Percentiles rank a stretch among this genome's conserved stretches.
phyloP scores from a whole-genome alignment of 2,113 vertebrate species.

The Nothocercus julius region DNA sequence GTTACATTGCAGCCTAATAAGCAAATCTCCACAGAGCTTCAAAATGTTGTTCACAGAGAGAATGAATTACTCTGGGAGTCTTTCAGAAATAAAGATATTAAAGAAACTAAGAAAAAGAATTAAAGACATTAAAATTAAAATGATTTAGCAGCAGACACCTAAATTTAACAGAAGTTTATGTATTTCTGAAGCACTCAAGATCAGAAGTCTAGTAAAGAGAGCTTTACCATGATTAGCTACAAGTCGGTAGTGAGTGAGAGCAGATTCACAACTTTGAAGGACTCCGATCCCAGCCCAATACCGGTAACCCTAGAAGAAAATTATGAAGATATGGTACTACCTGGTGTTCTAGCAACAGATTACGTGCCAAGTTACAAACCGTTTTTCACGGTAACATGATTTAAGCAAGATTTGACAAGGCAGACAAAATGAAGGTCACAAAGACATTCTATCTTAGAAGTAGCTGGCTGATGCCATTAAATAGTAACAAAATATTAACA shows the following conservation, averaged over 20 bases:
- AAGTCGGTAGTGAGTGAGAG: constrained; percentile 93
- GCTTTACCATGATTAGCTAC: constrained; percentile 93
- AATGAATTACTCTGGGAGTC: background rate
- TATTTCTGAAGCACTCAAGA: background rate
- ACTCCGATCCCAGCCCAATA: constrained; percentile 98
- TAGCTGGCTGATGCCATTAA: background rate
- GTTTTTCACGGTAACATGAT: background rate
- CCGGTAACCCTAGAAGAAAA: constrained; percentile 88
- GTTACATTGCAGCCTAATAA: background rate
- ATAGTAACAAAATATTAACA: background rate
- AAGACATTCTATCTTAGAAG: background rate
- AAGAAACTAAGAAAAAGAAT: background rate
- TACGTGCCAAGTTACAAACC: background rate
- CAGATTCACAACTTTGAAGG: constrained; percentile 96
- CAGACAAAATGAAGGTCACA: background rate
- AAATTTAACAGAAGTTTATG: background rate
- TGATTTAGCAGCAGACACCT: background rate
- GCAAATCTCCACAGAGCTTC: background rate
- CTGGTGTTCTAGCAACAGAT: background rate
- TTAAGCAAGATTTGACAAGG: background rate
- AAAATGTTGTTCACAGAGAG: background rate
- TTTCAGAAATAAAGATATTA: background rate
- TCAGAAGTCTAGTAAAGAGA: background rate
- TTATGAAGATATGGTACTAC: background rate
- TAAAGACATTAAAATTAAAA: background rate